Evolutionary conservation across 2,888 invertebrate genomes (phyloP), one percentile per base, ranked within the genome.

Genomic region (Noctua pronuba): DNA sequence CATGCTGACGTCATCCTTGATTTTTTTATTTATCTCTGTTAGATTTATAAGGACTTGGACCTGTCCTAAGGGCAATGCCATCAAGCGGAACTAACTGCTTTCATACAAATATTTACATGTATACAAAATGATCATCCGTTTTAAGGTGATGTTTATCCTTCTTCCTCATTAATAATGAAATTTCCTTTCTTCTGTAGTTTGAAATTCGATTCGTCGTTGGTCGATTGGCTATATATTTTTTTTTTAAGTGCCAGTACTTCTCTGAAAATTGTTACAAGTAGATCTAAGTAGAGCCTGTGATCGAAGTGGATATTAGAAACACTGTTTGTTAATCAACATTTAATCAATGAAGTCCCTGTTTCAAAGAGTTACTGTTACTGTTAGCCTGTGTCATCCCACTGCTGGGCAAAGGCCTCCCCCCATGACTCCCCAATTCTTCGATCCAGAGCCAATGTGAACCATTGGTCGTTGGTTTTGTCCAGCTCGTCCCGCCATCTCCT

Each of bases 41-140:
- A 49, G 55, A 62, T 81, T 52, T 71, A 67, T 73, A 62, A 31
- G 55, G 62, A 62, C 11, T 67, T 64, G n/a, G 41, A 74, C n/a
- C 41, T 73, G 41, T 69, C 64, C 41, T 82, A 55, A 73, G 35
- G 74, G 64, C 58, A 79, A 62, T 77, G 69, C 72, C 67, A 70
- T 80, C 58, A 67, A 71, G 65, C 38, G 68, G 71, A 82, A 79
- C 76, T 70, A 73, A 80, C 66, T 73, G 65, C 28, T 79, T 80
- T 72, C 60, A 35, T 76, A 66, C 66, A 38, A n/a, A n/a, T 73
- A 62, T 38, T 75, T 46, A 52, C 38, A 66, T 44, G 21, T 10
- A 10, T 35, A n/a, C 21, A 46, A 62, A 83, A 65, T 72, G 6
- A 35, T 73, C 28, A 73, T 62, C 35, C 41, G 18, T 31, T 73